Conservation (phyloP, 2,888 invertebrate species). For the Phrixothrix hirtus region DNA sequence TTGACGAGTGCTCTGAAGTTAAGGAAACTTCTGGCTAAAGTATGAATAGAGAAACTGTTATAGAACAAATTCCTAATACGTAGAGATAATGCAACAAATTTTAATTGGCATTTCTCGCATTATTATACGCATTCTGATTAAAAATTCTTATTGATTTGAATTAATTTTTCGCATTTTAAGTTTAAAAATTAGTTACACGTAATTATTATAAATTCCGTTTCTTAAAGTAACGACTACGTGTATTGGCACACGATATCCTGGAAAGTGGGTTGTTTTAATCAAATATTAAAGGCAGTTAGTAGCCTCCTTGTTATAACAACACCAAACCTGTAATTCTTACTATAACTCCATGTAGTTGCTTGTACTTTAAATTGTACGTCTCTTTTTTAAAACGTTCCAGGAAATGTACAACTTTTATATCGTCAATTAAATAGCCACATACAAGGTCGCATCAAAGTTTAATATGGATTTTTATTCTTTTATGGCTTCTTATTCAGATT, state of each 20-base stretch:
- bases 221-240: conserved; percentile 17
- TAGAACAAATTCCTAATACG: conserved; percentile 30
- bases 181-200: neutral
- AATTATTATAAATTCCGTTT: conserved; percentile 1
- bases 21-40: conserved; percentile 65
- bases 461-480: conserved; percentile 15
- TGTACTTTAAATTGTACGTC: conserved; percentile 18
- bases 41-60: conserved; percentile 37
- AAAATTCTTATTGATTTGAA: too few relatives aligned
- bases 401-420: conserved; percentile 4
- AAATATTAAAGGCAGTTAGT: conserved; percentile 16
- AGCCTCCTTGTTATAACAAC: conserved; percentile 19
- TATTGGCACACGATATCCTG: conserved; percentile 11
- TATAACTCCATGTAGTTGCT: conserved; percentile 4
- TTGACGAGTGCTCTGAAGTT: conserved; percentile 90
- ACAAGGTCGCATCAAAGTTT: neutral
- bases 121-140: too few relatives aligned
- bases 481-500: conserved; percentile 44
- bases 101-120: too few relatives aligned
- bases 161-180: too few relatives aligned
- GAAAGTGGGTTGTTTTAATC: conserved; percentile 10
- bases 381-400: neutral
- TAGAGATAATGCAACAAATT: too few relatives aligned
- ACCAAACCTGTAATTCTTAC: conserved; percentile 21
- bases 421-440: neutral